phyloP scores from a whole-genome alignment of 2,888 invertebrate genomes.

The Crematogaster levior region DNA sequence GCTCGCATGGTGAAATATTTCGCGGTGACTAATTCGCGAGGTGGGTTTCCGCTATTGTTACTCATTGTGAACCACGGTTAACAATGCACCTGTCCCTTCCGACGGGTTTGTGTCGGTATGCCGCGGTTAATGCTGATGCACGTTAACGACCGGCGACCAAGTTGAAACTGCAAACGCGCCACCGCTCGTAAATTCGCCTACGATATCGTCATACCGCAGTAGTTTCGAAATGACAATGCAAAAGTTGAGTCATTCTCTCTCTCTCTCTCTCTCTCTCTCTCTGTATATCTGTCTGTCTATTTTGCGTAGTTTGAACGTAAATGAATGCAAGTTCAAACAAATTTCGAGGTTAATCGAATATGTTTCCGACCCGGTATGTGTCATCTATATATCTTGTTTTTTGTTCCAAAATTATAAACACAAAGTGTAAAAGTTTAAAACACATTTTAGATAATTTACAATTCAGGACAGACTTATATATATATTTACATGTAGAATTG shows the following conservation, averaged over 20 bases:
- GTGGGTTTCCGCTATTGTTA: slow-evolving; percentile 54
- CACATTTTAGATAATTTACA: background rate
- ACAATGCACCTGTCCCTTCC: slow-evolving; percentile 49
- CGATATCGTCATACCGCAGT: slow-evolving; percentile 56
- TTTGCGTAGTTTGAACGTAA: background rate
- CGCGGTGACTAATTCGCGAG: slow-evolving; percentile 55
- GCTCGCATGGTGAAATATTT: slow-evolving; percentile 49
- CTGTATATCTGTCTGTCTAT: background rate
- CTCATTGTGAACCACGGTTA: slow-evolving; percentile 36
- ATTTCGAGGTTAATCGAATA: background rate
- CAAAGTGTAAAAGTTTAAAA: no score
- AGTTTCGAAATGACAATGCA: slow-evolving; percentile 49
- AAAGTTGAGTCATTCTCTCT: slow-evolving; percentile 32
- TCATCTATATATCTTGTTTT: background rate
- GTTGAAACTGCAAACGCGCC: slow-evolving; percentile 56
- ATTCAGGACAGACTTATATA: background rate
- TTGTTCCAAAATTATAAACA: no score
- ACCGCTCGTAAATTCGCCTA: slow-evolving; percentile 58
- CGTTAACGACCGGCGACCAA: slow-evolving; percentile 58
- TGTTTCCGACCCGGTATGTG: background rate
- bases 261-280: background rate
- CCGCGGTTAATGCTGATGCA: slow-evolving; percentile 59
- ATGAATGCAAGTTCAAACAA: background rate
- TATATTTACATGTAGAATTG: background rate
- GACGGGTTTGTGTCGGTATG: slow-evolving; percentile 33